Conservation (phyloP, 2,797 vertebrate genomes). For the Tachyglossus aculeatus region DNA sequence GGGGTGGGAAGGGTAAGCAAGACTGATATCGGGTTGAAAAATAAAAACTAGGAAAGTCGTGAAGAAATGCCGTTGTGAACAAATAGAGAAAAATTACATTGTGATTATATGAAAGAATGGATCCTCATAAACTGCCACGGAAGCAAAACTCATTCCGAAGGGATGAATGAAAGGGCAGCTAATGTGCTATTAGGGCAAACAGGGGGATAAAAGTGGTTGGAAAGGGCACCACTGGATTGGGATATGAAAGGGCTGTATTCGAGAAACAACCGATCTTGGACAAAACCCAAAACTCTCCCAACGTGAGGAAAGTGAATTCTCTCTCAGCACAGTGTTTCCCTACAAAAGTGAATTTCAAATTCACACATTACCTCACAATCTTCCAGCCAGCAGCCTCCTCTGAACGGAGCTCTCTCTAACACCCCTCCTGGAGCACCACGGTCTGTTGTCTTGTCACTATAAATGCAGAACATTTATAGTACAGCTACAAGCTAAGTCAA, state of each 20-base stretch:
- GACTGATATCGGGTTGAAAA: neutral
- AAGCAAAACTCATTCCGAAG: too few species aligned
- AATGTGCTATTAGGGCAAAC: too few species aligned
- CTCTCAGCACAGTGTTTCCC: too few species aligned
- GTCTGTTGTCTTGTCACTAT: neutral
- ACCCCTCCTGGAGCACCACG: neutral
- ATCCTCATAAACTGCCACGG: too few species aligned
- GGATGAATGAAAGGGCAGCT: too few species aligned
- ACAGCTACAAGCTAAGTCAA: neutral
- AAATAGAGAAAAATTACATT: neutral
- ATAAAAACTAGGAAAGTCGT: neutral
- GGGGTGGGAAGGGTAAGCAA: neutral
- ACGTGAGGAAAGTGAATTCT: too few species aligned
- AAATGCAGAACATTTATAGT: neutral
- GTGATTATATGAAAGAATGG: neutral
- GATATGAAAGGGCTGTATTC: too few species aligned
- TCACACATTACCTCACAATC: neutral
- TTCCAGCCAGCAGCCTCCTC: neutral
- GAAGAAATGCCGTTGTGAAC: neutral
- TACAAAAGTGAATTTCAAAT: neutral
- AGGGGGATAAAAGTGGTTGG: too few species aligned
- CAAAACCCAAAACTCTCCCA: too few species aligned
- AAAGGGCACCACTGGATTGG: too few species aligned
- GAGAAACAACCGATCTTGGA: too few species aligned
- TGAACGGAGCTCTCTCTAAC: neutral